A percentile compares a stretch with the other conserved stretches of the same genome.
Conservation (phyloP, 2,113 vertebrate species). For the Crotalus horridus region DNA sequence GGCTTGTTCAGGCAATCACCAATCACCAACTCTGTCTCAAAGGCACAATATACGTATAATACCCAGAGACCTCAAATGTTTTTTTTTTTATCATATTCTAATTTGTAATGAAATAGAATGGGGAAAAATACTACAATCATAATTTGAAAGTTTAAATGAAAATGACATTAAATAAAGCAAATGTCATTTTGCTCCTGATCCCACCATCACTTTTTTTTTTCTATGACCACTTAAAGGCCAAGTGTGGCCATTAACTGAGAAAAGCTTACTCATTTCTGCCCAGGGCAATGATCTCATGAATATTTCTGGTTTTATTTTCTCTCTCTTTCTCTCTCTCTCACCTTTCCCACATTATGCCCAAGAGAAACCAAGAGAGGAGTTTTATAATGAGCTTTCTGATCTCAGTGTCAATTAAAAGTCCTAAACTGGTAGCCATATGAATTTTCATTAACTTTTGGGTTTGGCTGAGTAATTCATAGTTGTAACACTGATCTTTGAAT, state of each 20-base stretch:
- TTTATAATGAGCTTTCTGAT: background rate
- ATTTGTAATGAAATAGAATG: background rate
- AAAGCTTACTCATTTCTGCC: background rate
- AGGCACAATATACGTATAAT: no score
- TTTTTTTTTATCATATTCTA: background rate
- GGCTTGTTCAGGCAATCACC: no score
- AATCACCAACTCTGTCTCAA: no score
- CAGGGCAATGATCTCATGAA: background rate
- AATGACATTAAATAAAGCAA: background rate
- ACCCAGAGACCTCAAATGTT: no score
- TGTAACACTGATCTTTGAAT: background rate
- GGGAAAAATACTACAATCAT: background rate
- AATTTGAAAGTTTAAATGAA: background rate
- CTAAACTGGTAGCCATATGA: background rate
- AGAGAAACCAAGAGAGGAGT: background rate
- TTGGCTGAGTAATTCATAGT: background rate
- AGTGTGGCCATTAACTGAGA: background rate
- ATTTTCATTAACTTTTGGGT: background rate
- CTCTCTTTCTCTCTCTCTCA: background rate
- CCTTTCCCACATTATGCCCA: background rate
- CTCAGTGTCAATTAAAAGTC: background rate
- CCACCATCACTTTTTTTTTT: background rate
- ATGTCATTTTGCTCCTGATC: background rate
- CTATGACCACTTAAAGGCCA: background rate
- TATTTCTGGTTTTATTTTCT: background rate